Evolutionary conservation across 1,140 invertebrate species (phyloP).

Genomic region (Saccostrea glomerata): DNA sequence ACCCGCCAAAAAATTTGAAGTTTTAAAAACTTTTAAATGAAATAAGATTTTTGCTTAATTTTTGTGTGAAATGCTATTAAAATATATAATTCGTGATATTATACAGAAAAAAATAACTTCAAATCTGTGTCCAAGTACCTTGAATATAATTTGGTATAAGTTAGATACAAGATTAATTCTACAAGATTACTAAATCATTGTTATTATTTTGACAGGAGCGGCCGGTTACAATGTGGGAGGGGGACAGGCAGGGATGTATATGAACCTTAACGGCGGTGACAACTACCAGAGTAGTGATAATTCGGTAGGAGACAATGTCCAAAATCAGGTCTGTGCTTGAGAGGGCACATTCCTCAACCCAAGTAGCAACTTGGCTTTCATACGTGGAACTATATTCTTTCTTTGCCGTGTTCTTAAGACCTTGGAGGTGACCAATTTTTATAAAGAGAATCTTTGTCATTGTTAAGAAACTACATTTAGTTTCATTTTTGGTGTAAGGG

Average conservation of each 20-base stretch:
- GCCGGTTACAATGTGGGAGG: constrained; percentile 94
- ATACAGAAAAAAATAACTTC: too few relatives aligned
- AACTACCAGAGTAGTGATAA: constrained; percentile 78
- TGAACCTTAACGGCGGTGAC: constrained; percentile 77
- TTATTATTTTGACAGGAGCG: constrained; percentile 82
- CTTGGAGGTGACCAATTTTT: neutral
- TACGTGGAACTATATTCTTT: neutral
- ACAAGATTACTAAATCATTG: neutral
- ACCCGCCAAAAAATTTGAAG: too few relatives aligned
- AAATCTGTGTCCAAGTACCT: too few relatives aligned
- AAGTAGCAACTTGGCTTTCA: neutral
- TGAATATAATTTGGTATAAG: neutral
- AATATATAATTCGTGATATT: too few relatives aligned
- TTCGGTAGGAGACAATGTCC: constrained; percentile 74
- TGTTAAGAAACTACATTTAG: too few relatives aligned
- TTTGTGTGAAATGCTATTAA: too few relatives aligned
- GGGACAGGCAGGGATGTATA: constrained; percentile 85
- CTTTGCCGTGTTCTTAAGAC: too few relatives aligned
- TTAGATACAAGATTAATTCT: neutral
- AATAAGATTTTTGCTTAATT: too few relatives aligned
- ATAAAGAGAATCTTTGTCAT: neutral
- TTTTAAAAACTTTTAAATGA: too few relatives aligned
- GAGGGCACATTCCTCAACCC: neutral
- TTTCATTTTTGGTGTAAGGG: neutral
- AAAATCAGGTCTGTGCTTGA: constrained; percentile 67